Evolutionary conservation across 2,113 vertebrate genomes (phyloP).

Genomic region (Urocolius indicus): DNA sequence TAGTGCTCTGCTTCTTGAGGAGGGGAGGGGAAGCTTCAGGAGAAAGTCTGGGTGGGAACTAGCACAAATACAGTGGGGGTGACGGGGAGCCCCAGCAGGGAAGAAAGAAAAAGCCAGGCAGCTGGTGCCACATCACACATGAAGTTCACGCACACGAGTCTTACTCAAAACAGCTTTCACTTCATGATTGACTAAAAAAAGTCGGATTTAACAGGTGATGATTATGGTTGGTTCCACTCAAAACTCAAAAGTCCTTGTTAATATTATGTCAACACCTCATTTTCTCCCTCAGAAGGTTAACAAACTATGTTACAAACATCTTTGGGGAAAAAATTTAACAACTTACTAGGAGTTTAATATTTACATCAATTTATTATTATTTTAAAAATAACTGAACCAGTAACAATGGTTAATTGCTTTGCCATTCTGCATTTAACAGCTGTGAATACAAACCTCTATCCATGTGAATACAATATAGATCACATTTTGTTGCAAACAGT

Average conservation of each 20-base stretch:
- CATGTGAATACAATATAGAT: background rate
- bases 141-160: background rate
- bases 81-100: rapidly evolving
- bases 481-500: background rate
- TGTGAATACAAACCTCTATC: background rate
- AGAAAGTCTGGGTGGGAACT: background rate
- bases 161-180: background rate
- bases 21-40: background rate
- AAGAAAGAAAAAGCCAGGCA: background rate
- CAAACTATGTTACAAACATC: background rate
- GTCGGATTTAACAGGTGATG: background rate
- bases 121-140: rapidly evolving
- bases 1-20: background rate
- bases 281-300: background rate
- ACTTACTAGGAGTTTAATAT: background rate
- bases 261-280: background rate
- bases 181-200: background rate
- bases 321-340: background rate
- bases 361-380: background rate
- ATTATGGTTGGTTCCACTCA: background rate
- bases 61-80: background rate
- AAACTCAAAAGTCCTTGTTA: background rate
- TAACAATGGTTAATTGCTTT: background rate
- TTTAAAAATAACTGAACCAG: background rate
- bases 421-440: background rate